Base-by-base conservation (phyloP, 1,140 invertebrate species). In the Maniola jurtina region DNA sequence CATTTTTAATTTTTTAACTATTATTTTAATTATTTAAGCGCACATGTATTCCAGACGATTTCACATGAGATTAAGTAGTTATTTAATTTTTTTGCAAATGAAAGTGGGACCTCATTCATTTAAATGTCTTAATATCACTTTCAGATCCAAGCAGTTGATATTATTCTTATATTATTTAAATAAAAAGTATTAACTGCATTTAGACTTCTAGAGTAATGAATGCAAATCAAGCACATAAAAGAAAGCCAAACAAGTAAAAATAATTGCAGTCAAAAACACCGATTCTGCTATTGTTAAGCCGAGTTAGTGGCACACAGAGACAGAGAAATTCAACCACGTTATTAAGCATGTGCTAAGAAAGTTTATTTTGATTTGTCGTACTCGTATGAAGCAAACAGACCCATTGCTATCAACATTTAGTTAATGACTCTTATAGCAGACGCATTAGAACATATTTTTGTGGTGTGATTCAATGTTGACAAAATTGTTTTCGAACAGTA, bases 271-370 rank as follows among this genome's bases (percentile, higher is more conserved):
- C 3, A 35, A 61, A 48, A 13, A 54, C 42, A 35, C 9, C 25
- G 25, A 55, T 35, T 47, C 34, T 45, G 13, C 48, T 66, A 55
- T 54, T 66, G 63, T 71, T 65, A 70, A 67, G 75, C 64, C 67
- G 71, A 71, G 71, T 48, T 75, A 58, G 59, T 64, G 61, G 36
- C 62, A 57, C 59, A 58, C 54, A 62, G 45, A 75, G 83, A 58
- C 54, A 62, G 45, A 77, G 83, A 88, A 89, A 88, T 88, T 89
- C 76, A 78, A 86, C 80, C 83, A 84, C 86, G 76, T 81, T 84
- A 74, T 85, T 80, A 81, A n/a, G n/a, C n/a, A 1, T 25, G 25
- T 25, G 25, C 70, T 68, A 84, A 85, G 85, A 89, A 88, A 88
- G 83, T 85, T 80, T 78, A 74, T 66, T 80, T 76, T 67, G 77